Percentiles rank a stretch among this genome's conserved stretches.
phyloP scores from a whole-genome alignment of 2,797 vertebrate genomes.

The Hemitrygon akajei region DNA sequence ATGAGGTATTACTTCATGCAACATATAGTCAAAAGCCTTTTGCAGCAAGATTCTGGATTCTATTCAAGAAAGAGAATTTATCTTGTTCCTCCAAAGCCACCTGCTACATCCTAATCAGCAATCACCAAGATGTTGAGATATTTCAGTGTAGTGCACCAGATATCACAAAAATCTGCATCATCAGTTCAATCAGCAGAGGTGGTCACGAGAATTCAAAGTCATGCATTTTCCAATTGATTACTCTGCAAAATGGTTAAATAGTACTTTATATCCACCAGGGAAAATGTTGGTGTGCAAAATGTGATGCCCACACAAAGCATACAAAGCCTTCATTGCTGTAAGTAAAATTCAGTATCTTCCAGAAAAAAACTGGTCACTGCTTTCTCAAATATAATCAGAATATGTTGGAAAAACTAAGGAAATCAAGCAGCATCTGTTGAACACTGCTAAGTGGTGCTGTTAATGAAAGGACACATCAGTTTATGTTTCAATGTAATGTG shows the following conservation, averaged over 20 bases:
- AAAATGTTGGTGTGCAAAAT: neutral
- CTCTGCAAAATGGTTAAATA: conserved; percentile 4
- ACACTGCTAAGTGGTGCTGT: too few species aligned
- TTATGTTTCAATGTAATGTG: too few species aligned
- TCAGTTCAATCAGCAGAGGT: neutral
- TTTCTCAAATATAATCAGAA: neutral
- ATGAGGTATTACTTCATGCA: neutral
- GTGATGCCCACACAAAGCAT: neutral
- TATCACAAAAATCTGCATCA: neutral
- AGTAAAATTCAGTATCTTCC: neutral
- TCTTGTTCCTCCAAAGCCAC: too few species aligned
- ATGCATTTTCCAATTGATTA: neutral
- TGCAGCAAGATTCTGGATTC: too few species aligned
- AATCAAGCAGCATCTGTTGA: too few species aligned
- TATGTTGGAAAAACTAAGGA: too few species aligned
- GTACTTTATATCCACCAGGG: neutral
- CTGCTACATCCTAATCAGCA: neutral
- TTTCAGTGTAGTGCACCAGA: neutral
- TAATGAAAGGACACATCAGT: too few species aligned
- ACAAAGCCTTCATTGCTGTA: neutral
- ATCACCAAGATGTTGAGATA: neutral
- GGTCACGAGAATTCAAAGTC: neutral
- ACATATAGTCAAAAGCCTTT: neutral
- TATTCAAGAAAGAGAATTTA: neutral
- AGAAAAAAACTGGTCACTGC: neutral